A percentile compares a stretch with the other conserved stretches of the same genome.
Conservation (phyloP, 1,140 invertebrate species). For the Ips nitidus region DNA sequence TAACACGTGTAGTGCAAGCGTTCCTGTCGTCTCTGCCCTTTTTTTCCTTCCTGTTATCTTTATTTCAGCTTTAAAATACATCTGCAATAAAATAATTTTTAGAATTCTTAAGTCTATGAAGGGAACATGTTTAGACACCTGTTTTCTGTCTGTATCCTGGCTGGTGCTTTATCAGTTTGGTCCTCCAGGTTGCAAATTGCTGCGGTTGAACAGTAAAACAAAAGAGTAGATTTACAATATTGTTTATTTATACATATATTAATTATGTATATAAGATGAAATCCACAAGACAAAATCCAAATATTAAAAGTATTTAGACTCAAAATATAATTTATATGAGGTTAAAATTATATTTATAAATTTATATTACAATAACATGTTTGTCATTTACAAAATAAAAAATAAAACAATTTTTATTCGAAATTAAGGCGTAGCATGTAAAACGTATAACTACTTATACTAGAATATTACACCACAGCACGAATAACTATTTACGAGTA, state of each 20-base stretch:
- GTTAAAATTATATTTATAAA: slow-evolving; percentile 44
- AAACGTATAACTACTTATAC: slow-evolving; percentile 46
- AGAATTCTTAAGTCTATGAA: no score
- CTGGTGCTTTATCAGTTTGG: background rate
- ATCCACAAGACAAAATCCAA: slow-evolving; percentile 52
- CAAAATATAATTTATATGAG: slow-evolving; percentile 46
- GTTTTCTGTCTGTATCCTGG: background rate
- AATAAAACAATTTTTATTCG: slow-evolving; percentile 36
- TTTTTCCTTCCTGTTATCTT: no score
- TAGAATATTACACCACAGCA: slow-evolving; percentile 55
- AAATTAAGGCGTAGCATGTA: slow-evolving; percentile 39
- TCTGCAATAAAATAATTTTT: no score
- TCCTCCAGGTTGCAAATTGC: background rate
- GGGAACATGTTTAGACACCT: no score
- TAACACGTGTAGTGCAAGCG: no score
- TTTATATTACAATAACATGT: slow-evolving; percentile 45
- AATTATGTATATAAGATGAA: slow-evolving; percentile 52
- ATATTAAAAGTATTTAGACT: slow-evolving; percentile 44
- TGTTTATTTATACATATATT: slow-evolving; percentile 54
- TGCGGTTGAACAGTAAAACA: background rate
- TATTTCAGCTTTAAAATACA: no score
- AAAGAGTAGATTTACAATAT: slow-evolving; percentile 45
- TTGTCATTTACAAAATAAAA: slow-evolving; percentile 46
- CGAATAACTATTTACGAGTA: slow-evolving; percentile 50
- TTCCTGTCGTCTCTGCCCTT: no score